Percentiles rank a stretch among this genome's conserved stretches.
phyloP scores from a whole-genome alignment of 2,888 invertebrate genomes.

The Diarsia mendica region DNA sequence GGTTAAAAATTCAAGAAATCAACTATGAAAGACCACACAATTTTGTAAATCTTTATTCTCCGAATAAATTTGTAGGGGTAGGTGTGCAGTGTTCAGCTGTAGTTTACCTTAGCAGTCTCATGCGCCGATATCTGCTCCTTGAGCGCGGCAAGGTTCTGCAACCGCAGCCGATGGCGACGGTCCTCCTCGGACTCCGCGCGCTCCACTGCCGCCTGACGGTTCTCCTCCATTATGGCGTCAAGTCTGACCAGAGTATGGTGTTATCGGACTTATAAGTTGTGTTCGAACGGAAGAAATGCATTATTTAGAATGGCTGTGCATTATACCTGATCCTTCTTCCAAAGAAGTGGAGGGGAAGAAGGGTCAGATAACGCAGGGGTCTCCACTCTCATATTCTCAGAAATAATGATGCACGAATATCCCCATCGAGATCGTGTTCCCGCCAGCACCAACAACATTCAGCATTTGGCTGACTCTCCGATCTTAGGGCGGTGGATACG shows the following conservation, averaged over 20 bases:
- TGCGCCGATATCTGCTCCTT: slow-evolving; percentile 87
- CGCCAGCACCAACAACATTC: no score
- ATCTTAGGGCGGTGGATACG: no score
- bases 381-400: no score
- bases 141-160: slow-evolving; percentile 86
- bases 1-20: no score
- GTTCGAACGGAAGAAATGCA: background rate
- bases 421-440: no score
- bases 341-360: background rate
- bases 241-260: slow-evolving; percentile 76
- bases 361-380: no score
- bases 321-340: background rate
- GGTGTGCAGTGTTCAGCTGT: background rate
- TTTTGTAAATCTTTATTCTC: no score
- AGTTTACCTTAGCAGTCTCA: slow-evolving; percentile 81
- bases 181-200: slow-evolving; percentile 88
- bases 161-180: slow-evolving; percentile 81
- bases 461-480: no score
- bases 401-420: background rate
- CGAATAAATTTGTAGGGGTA: background rate
- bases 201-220: slow-evolving; percentile 89
- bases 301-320: no score
- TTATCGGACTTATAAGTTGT: background rate
- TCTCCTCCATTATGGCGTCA: slow-evolving; percentile 93
- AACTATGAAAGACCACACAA: no score